These are phyloP conservation scores for Rhipidura dahli DNA, from an alignment of 2,113 vertebrate genomes.

Conservation along the genomic window DNA sequence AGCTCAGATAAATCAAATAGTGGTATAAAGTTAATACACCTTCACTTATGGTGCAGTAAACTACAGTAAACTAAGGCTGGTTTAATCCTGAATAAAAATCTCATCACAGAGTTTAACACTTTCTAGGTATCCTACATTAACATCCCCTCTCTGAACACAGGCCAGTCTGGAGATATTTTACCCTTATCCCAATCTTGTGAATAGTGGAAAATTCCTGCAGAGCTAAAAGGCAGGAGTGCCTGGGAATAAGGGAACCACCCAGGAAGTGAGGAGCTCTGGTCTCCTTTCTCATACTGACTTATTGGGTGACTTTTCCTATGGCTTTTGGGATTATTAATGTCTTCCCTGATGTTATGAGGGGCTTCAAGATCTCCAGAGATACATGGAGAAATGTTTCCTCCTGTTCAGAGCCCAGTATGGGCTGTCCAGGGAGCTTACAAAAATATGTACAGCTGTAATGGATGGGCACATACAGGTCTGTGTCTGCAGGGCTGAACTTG, in stretches of 20 bases:
- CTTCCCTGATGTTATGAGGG: neutral
- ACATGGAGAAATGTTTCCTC: fast-evolving
- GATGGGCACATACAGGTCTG: neutral
- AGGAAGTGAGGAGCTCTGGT: neutral
- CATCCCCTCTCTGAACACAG: neutral
- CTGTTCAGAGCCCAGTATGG: fast-evolving
- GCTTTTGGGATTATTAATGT: neutral
- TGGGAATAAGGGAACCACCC: neutral
- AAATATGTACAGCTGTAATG: neutral
- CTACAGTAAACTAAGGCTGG: neutral
- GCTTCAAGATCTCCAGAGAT: neutral
- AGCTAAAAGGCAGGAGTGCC: neutral
- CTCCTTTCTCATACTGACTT: neutral
- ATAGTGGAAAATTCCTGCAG: neutral
- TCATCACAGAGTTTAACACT: neutral
- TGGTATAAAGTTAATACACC: neutral
- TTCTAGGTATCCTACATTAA: neutral
- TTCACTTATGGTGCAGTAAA: neutral
- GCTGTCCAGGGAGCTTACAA: neutral
- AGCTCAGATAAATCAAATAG: neutral
- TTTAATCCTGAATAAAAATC: neutral
- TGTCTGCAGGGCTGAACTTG: neutral
- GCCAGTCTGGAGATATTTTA: neutral
- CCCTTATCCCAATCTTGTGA: neutral
- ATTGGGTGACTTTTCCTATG: neutral